These are phyloP conservation scores for Elysia chlorotica DNA, from an alignment of 1,140 invertebrate genomes.

Conservation along the genomic window DNA sequence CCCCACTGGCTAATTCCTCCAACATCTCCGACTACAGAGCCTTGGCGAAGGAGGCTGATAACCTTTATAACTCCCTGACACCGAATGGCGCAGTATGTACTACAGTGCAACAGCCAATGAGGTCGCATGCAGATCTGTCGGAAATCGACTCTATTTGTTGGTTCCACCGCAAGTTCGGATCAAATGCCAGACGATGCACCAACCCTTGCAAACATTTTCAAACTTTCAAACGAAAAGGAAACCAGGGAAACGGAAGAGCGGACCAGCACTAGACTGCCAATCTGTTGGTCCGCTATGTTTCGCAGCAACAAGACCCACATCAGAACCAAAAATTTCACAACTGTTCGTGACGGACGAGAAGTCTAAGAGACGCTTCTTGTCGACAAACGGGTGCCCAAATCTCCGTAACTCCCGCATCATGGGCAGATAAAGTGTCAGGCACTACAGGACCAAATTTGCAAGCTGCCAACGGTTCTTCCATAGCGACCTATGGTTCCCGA, in stretches of 20 bases:
- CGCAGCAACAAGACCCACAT: too few relatives aligned
- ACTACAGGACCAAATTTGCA: too few relatives aligned
- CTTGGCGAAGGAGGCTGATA: background rate
- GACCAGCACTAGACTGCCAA: background rate
- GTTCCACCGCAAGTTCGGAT: background rate
- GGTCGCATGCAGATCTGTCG: background rate
- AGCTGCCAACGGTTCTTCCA: background rate
- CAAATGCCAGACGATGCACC: background rate
- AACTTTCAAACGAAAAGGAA: background rate
- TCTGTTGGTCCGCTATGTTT: background rate
- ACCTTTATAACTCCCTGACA: background rate
- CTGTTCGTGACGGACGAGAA: background rate
- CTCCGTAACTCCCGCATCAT: background rate
- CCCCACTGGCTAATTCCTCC: background rate
- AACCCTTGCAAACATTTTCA: background rate
- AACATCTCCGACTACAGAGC: background rate
- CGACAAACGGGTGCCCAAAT: background rate
- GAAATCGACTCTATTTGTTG: too few relatives aligned
- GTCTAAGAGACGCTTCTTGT: background rate
- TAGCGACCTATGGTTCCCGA: background rate
- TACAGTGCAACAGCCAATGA: background rate
- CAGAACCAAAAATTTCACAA: too few relatives aligned
- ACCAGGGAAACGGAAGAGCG: background rate
- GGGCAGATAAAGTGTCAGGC: background rate
- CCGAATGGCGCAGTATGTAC: background rate